phyloP scores from a whole-genome alignment of 2,888 invertebrate species.

The Papilio protenor region DNA sequence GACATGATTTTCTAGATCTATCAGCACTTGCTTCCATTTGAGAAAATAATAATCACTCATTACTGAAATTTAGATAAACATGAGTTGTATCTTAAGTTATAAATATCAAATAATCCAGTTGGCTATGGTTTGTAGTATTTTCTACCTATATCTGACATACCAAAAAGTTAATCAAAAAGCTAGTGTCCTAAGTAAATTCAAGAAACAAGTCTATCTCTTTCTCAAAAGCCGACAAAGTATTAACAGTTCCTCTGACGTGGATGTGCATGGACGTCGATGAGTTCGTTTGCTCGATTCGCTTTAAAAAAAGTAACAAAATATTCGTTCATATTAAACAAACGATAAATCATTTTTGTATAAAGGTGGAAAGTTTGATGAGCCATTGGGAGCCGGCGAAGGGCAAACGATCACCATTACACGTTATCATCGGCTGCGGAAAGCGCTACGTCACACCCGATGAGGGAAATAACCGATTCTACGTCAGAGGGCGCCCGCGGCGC shows the following conservation, averaged over 20 bases:
- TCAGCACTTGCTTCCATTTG: conserved; percentile 63
- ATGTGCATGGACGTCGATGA: too few species aligned
- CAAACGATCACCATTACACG: conserved; percentile 65
- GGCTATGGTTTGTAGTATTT: not conserved
- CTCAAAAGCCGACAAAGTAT: too few species aligned
- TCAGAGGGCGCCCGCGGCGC: conserved; percentile 68
- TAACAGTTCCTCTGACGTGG: too few species aligned
- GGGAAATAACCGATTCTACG: conserved; percentile 78
- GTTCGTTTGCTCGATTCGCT: too few species aligned
- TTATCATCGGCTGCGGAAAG: conserved; percentile 76
- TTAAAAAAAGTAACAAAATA: not conserved
- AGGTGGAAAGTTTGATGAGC: conserved; percentile 42
- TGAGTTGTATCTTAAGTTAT: not conserved
- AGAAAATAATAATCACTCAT: conserved; percentile 65
- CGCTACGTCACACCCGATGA: conserved; percentile 77
- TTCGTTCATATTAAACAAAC: conserved; percentile 25
- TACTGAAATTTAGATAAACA: conserved; percentile 34
- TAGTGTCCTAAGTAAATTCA: not conserved
- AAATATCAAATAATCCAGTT: not conserved
- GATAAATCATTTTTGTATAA: conserved; percentile 35
- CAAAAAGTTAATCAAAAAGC: not conserved
- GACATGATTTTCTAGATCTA: conserved; percentile 55
- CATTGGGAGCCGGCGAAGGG: conserved; percentile 51
- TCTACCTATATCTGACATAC: not conserved
- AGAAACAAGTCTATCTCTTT: too few species aligned